These are phyloP conservation scores for Lepilemur ruficaudatus DNA, from an alignment of 2,797 vertebrate genomes.

Conservation along the genomic window DNA sequence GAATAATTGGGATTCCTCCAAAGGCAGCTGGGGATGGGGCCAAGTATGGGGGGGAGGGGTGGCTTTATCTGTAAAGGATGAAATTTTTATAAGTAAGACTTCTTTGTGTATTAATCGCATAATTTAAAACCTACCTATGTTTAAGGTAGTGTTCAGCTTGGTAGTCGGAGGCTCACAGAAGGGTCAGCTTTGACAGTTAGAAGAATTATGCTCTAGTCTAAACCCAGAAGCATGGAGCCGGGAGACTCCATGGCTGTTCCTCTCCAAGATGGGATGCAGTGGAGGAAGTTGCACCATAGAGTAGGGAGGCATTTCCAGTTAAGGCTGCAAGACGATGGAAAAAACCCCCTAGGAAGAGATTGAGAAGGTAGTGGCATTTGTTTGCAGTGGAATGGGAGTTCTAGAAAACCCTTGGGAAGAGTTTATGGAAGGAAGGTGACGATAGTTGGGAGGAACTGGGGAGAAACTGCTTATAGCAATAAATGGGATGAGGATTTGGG, in stretches of 20 bases:
- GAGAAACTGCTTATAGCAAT: neutral
- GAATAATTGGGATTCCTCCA: neutral
- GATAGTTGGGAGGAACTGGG: neutral
- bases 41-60: neutral
- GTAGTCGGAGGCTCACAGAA: neutral
- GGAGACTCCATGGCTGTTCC: neutral
- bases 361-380: neutral
- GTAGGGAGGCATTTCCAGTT: neutral
- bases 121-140: conserved; percentile 23
- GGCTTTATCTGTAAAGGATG: neutral
- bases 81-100: neutral
- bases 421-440: neutral
- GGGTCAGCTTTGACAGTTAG: neutral
- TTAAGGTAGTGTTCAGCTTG: neutral
- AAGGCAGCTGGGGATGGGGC: neutral
- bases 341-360: neutral
- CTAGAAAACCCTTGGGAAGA: neutral
- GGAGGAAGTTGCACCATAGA: neutral
- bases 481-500: neutral
- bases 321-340: neutral
- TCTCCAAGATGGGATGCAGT: neutral
- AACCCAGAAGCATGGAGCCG: neutral
- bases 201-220: neutral
- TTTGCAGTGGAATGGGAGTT: neutral
- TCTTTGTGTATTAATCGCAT: conserved; percentile 8